These are phyloP conservation scores for Megalops atlanticus DNA, from an alignment of 2,113 vertebrate genomes.

Conservation along the genomic window DNA sequence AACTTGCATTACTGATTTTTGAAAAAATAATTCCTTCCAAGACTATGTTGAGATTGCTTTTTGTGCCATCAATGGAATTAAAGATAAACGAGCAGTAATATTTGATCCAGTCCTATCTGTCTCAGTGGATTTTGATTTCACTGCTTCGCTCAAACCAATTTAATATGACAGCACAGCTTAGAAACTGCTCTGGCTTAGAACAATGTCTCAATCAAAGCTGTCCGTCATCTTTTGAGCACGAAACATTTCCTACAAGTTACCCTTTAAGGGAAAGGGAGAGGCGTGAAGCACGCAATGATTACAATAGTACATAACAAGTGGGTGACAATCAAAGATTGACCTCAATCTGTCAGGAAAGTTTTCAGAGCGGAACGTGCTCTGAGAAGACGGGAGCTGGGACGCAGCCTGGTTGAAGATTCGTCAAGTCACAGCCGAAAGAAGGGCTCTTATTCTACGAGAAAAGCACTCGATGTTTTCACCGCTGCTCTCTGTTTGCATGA, in stretches of 20 bases:
- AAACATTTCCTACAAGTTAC: slow-evolving; percentile 29
- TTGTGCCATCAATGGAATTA: neutral
- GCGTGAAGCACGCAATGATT: slow-evolving; percentile 18
- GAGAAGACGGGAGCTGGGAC: neutral
- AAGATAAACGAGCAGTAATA: neutral
- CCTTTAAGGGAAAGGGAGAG: slow-evolving; percentile 24
- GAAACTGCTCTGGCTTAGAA: slow-evolving; percentile 32
- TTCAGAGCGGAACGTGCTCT: neutral
- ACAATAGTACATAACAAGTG: slow-evolving; percentile 38
- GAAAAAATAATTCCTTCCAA: neutral
- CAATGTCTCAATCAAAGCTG: slow-evolving; percentile 55
- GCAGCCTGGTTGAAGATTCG: neutral
- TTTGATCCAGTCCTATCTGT: neutral
- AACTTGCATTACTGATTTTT: neutral
- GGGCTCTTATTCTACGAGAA: neutral
- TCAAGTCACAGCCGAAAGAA: neutral
- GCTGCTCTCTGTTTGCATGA: neutral
- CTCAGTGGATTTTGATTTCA: slow-evolving; percentile 6
- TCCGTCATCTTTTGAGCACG: slow-evolving; percentile 30
- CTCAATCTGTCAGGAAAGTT: slow-evolving; percentile 38
- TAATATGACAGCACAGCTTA: slow-evolving; percentile 36
- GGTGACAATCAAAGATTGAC: slow-evolving; percentile 41
- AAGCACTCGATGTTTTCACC: neutral
- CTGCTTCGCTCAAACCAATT: slow-evolving; percentile 9
- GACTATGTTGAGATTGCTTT: neutral